These are phyloP conservation scores for Choristoneura rosaceana DNA, from an alignment of 2,888 invertebrate species.

Conservation along the genomic window DNA sequence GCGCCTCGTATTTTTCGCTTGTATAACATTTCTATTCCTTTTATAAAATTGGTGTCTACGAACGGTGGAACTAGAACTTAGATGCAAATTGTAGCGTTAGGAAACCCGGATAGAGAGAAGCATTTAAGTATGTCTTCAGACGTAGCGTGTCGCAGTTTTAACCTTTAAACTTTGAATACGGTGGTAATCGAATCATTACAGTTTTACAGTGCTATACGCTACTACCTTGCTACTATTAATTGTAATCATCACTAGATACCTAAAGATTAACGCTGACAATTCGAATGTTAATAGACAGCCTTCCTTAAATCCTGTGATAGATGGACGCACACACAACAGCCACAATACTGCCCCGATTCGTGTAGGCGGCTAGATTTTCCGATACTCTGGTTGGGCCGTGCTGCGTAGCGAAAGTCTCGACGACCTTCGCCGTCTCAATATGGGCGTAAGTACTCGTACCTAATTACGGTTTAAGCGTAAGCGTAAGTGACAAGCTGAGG, in stretches of 20 bases:
- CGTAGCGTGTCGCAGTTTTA: no score
- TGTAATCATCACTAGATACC: slow-evolving; percentile 1
- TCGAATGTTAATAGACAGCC: slow-evolving; percentile 30
- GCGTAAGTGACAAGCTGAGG: slow-evolving; percentile 37
- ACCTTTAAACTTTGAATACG: no score
- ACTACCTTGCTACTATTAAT: no score
- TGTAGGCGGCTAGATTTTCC: slow-evolving; percentile 81
- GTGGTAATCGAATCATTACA: no score
- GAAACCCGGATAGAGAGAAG: no score
- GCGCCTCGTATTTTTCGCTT: no score
- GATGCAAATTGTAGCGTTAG: no score
- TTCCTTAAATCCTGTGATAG: slow-evolving; percentile 25
- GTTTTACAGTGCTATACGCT: no score
- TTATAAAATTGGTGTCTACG: no score
- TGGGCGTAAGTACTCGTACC: slow-evolving; percentile 73
- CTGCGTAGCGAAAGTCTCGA: slow-evolving; percentile 80
- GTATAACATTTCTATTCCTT: no score
- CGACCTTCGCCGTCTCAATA: slow-evolving; percentile 82
- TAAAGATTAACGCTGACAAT: slow-evolving; percentile 17
- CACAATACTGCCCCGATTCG: slow-evolving; percentile 49
- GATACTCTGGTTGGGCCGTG: slow-evolving; percentile 70
- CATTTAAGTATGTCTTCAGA: no score
- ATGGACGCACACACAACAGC: slow-evolving; percentile 25
- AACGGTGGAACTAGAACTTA: no score
- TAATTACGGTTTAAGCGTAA: slow-evolving; percentile 56